A percentile compares a stretch with the other conserved stretches of the same genome.
These are phyloP conservation scores for Lithosia quadra DNA, from an alignment of 2,888 invertebrate species.

Conservation along the genomic window DNA sequence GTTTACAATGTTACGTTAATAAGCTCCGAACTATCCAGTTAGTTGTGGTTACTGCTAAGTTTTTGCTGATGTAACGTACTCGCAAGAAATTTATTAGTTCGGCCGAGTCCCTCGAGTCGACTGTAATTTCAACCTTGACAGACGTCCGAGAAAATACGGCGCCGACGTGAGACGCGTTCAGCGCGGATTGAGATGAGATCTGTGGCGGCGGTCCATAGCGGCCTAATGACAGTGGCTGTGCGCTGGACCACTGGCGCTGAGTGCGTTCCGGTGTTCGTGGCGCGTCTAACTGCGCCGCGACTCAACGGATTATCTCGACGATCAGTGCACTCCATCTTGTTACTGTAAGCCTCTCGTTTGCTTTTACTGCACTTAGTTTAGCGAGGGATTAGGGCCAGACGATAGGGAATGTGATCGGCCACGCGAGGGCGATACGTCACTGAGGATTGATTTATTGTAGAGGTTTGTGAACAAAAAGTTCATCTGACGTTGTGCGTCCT, in stretches of 20 bases:
- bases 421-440: background rate
- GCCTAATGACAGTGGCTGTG: background rate
- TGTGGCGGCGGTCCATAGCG: slow-evolving; percentile 5
- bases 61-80: slow-evolving; percentile 13
- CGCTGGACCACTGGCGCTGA: background rate
- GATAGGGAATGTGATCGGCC: background rate
- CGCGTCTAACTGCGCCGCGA: background rate
- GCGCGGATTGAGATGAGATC: slow-evolving; percentile 18
- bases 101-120: slow-evolving; percentile 13
- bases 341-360: background rate
- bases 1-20: slow-evolving; percentile 31
- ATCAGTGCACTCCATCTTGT: slow-evolving; percentile 10
- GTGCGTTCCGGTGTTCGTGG: slow-evolving; percentile 7
- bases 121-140: slow-evolving; percentile 17
- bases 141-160: slow-evolving; percentile 14
- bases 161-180: slow-evolving; percentile 17
- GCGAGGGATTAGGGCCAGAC: background rate
- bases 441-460: background rate
- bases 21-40: slow-evolving; percentile 23
- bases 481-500: background rate
- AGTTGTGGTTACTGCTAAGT: slow-evolving; percentile 6
- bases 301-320: background rate
- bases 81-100: slow-evolving; percentile 19
- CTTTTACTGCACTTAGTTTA: slow-evolving; percentile 1
- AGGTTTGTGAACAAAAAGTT: background rate